phyloP scores from a whole-genome alignment of 1,140 invertebrate species.

The Microplitis mediator region DNA sequence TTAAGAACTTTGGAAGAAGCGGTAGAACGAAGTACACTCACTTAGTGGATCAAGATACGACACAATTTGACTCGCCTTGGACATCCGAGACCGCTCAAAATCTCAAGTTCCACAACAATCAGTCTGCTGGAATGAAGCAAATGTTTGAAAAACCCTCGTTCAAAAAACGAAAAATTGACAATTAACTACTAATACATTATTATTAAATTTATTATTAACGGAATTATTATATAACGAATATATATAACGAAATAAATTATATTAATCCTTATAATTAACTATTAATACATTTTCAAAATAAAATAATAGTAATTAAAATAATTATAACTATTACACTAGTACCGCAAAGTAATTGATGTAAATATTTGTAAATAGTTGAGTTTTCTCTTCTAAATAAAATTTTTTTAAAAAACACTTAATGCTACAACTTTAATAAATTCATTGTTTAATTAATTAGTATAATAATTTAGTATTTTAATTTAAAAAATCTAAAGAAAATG shows the following conservation, averaged over 20 bases:
- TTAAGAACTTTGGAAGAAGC: constrained; percentile 99
- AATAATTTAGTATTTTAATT: background rate
- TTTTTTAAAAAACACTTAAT: no score
- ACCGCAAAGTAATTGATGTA: no score
- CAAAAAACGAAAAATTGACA: constrained; percentile 69
- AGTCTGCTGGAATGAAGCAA: constrained; percentile 96
- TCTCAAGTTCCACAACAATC: constrained; percentile 86
- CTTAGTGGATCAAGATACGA: constrained; percentile 98
- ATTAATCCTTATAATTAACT: no score
- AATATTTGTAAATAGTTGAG: no score
- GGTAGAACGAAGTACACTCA: constrained; percentile 99
- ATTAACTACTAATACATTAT: constrained; percentile 35
- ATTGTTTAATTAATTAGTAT: background rate
- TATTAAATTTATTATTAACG: no score
- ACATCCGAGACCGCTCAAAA: constrained; percentile 87
- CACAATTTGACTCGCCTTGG: constrained; percentile 97
- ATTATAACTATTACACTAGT: no score
- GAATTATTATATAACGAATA: no score
- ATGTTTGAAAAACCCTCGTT: constrained; percentile 86
- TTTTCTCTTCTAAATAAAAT: no score
- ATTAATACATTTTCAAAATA: background rate
- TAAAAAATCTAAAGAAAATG: background rate
- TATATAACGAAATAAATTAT: no score
- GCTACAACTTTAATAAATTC: no score
- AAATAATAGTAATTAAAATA: background rate